A percentile compares a stretch with the other conserved stretches of the same genome.
phyloP scores from a whole-genome alignment of 2,797 vertebrate species.

The Percopsis omiscomaycus region DNA sequence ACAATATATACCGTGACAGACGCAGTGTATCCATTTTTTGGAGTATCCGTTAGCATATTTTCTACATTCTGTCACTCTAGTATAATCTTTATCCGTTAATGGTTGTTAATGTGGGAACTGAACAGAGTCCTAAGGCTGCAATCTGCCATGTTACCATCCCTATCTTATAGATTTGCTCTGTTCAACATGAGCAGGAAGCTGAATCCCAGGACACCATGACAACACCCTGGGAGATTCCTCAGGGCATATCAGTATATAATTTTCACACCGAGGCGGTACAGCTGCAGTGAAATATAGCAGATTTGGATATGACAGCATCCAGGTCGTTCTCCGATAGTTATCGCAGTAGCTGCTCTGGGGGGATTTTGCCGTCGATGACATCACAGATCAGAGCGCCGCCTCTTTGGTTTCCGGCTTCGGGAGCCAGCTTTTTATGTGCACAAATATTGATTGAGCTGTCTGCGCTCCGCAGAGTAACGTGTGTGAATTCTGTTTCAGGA shows the following conservation, averaged over 20 bases:
- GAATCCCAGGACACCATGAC: neutral
- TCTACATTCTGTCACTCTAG: no score
- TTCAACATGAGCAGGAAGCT: no score
- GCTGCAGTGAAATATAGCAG: neutral
- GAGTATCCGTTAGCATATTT: no score
- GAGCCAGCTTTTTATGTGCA: constrained; percentile 64
- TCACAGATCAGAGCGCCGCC: constrained; percentile 51
- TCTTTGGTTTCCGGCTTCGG: constrained; percentile 49
- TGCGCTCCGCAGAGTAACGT: constrained; percentile 52
- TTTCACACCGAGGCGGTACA: neutral
- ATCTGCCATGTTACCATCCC: no score
- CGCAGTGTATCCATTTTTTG: neutral
- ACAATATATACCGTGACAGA: no score
- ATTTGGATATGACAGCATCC: constrained; percentile 2
- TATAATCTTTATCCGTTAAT: no score
- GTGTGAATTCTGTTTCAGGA: constrained; percentile 51
- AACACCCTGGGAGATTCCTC: neutral
- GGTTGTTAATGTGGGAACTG: no score
- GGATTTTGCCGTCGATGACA: constrained; percentile 54
- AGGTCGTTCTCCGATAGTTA: constrained; percentile 41
- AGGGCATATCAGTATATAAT: neutral
- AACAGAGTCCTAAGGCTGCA: no score
- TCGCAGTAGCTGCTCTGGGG: constrained; percentile 18
- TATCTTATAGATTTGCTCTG: no score
- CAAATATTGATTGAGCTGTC: constrained; percentile 70